These are phyloP conservation scores for Hypanus sabinus DNA, from an alignment of 2,113 vertebrate species.

Conservation along the genomic window DNA sequence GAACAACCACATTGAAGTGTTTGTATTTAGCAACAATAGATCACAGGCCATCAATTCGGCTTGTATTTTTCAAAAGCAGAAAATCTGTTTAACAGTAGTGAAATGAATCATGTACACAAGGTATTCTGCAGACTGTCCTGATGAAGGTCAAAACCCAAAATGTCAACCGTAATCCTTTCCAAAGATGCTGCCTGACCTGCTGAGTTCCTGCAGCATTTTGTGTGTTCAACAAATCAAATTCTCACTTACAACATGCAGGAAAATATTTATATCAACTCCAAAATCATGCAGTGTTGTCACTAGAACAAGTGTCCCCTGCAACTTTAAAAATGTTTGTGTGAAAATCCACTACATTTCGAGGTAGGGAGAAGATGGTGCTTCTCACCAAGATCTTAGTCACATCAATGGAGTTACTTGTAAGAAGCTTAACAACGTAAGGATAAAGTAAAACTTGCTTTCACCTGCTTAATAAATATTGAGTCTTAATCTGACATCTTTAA, in stretches of 20 bases:
- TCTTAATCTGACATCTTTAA: neutral
- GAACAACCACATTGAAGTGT: neutral
- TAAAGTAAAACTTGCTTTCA: constrained; percentile 13
- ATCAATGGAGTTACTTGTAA: neutral
- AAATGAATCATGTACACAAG: neutral
- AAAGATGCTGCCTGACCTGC: too few species aligned
- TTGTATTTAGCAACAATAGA: too few species aligned
- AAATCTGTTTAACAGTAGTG: neutral
- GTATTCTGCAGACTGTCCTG: too few species aligned
- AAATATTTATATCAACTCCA: neutral
- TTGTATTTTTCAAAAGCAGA: neutral
- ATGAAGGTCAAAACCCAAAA: too few species aligned
- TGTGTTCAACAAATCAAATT: neutral
- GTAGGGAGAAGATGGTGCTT: neutral
- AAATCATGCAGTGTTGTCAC: neutral
- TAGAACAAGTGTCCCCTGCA: neutral
- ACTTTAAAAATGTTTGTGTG: neutral
- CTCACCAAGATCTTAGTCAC: neutral
- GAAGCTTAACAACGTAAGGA: neutral
- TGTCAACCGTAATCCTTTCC: too few species aligned
- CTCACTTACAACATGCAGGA: neutral
- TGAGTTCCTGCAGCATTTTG: too few species aligned
- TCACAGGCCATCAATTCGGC: neutral
- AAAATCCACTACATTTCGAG: neutral
- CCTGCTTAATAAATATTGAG: neutral